Base-by-base conservation (phyloP, 2,113 vertebrate species). In the Electrona antarctica region DNA sequence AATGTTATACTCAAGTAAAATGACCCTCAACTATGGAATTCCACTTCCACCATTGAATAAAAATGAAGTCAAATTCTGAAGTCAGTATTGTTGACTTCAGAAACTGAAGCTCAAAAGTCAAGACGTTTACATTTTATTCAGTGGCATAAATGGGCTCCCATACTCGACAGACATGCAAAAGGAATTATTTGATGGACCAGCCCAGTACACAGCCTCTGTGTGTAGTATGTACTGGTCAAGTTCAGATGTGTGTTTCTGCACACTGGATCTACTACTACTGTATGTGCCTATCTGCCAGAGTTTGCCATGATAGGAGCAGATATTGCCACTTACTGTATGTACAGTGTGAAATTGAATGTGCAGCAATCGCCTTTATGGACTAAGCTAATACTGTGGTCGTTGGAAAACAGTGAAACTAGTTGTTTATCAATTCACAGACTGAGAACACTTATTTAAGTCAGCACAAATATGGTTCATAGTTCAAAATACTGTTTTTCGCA, bases 221-320 rank as follows among this genome's bases (percentile, higher is more conserved):
- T 21, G 51, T 41, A 41, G 33, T 41, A 60, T 21, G 51, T 41
- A 41, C 33, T 41, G 33, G 33, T 41, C 33, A 41, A 41, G 1
- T 41, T 41, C 33, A 41, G 33, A 41, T 14, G 48, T 7, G 33
- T 28, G 8, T 61, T 13, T 45, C n/a, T 46, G 41, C 45, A 46
- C 41, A 46, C 41, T 50, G 60, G 10, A 41, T 67, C 52, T 77
- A 69, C 28, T 21, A 21, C 21, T 28, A 71, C 64, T 60, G 65
- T 88, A 84, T 71, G 86, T 85, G 77, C 84, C 82, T 59, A 13
- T 74, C 75, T 78, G 33, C 33, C 59, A 48, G 67, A 66, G 74
- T 54, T 67, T 81, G 41, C 48, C 58, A 68, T 45, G 2, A 4
- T 56, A 6, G 49, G 64, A 75, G 65, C 70, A 69, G 76, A 71